A percentile compares a stretch with the other conserved stretches of the same genome.
These are phyloP conservation scores for Bombus superbus DNA, from an alignment of 1,140 invertebrate species.

Conservation along the genomic window DNA sequence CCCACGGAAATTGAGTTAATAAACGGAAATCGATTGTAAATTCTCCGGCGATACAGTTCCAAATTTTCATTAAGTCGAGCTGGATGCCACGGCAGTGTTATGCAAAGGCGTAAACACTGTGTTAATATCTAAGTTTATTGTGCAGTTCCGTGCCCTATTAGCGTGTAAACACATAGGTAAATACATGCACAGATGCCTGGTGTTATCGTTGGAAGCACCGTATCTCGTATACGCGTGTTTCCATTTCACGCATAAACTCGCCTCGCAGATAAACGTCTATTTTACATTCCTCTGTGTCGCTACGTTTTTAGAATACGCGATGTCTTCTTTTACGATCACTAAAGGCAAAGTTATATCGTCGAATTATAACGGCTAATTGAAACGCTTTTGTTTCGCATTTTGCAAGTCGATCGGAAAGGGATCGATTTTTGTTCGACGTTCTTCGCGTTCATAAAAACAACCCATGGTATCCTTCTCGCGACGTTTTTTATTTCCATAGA, in stretches of 20 bases:
- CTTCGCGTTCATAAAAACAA: no score
- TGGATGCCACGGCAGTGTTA: slow-evolving; percentile 19
- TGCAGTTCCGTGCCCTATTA: slow-evolving; percentile 50
- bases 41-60: not conserved
- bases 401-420: no score
- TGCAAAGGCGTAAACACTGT: slow-evolving; percentile 52
- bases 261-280: slow-evolving; percentile 35
- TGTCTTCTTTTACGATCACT: not conserved
- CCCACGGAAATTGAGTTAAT: not conserved
- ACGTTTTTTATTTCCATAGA: no score
- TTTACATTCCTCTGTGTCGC: slow-evolving; percentile 11
- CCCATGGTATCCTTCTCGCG: no score
- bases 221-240: slow-evolving; percentile 33
- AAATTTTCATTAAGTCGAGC: slow-evolving; percentile 57
- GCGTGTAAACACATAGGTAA: slow-evolving; percentile 45
- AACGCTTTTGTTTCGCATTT: no score
- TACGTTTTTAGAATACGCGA: slow-evolving; percentile 12
- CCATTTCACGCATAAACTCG: slow-evolving; percentile 25
- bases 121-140: slow-evolving; percentile 67
- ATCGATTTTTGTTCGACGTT: no score
- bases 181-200: slow-evolving; percentile 12
- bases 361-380: no score
- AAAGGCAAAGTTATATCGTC: not conserved
- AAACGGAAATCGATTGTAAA: slow-evolving; percentile 7
- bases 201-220: not conserved